Percentiles rank a stretch among this genome's conserved stretches.
Conservation (phyloP, 2,113 vertebrate genomes). For the Sialia sialis region DNA sequence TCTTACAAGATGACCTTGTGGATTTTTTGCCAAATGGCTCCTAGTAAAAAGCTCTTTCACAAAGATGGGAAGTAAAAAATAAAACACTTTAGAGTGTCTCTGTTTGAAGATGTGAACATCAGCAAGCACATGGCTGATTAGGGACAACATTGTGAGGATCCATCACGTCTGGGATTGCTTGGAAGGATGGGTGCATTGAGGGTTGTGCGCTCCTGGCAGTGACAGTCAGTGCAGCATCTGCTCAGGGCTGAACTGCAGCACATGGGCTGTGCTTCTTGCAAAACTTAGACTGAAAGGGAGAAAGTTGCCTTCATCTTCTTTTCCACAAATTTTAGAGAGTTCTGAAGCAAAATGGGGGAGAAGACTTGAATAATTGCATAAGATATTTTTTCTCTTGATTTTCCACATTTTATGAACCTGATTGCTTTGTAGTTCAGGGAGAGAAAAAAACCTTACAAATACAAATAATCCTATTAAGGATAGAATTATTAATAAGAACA, state of each 20-base stretch:
- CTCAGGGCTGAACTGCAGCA: neutral
- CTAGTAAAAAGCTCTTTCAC: neutral
- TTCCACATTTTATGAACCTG: neutral
- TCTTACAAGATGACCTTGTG: neutral
- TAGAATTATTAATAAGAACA: neutral
- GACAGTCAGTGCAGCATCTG: neutral
- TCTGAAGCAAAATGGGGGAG: neutral
- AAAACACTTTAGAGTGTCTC: neutral
- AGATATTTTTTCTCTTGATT: neutral
- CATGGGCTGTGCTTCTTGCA: neutral
- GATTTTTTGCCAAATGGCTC: neutral
- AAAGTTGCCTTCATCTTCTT: neutral
- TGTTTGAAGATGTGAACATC: neutral
- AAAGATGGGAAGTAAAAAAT: neutral
- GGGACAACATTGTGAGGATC: neutral
- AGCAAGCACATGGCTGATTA: neutral
- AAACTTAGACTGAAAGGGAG: neutral
- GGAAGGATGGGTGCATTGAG: neutral
- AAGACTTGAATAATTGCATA: neutral
- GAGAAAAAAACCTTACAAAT: neutral
- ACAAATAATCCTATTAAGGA: neutral
- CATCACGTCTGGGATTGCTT: neutral
- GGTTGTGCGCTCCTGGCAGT: neutral
- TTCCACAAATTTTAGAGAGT: neutral
- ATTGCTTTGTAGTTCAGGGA: neutral